These are phyloP conservation scores for Nycteola revayana DNA, from an alignment of 2,888 invertebrate species.

Conservation along the genomic window DNA sequence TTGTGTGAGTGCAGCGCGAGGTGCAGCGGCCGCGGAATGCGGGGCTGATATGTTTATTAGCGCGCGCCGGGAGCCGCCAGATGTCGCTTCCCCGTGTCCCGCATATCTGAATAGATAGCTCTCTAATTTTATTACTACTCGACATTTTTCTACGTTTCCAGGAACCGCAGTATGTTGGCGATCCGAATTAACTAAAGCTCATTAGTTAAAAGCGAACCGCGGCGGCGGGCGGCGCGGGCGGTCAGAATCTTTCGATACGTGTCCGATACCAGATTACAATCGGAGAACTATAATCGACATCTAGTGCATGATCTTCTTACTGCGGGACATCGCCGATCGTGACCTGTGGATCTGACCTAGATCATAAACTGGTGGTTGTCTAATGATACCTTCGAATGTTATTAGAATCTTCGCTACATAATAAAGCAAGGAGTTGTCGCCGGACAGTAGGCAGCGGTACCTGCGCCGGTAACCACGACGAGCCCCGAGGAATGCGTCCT, in stretches of 20 bases:
- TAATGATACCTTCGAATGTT: too few relatives aligned
- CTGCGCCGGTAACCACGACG: constrained; percentile 8
- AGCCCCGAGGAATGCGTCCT: constrained; percentile 9
- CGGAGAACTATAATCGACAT: constrained; percentile 21
- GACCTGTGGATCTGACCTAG: too few relatives aligned
- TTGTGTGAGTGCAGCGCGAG: constrained; percentile 10
- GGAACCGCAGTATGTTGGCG: constrained; percentile 25
- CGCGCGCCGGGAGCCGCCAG: constrained; percentile 44
- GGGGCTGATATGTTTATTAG: constrained; percentile 45
- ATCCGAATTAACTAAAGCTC: constrained; percentile 15
- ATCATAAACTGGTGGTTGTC: too few relatives aligned
- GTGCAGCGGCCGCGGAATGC: constrained; percentile 14
- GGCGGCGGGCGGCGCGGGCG: constrained; percentile 25
- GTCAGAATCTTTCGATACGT: constrained; percentile 28
- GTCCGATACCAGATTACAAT: constrained; percentile 29
- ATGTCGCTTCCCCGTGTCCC: constrained; percentile 53
- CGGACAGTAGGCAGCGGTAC: not conserved
- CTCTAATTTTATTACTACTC: constrained; percentile 53
- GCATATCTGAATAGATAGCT: constrained; percentile 65
- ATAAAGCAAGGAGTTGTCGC: not conserved
- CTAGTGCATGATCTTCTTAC: constrained; percentile 1
- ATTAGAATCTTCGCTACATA: too few relatives aligned
- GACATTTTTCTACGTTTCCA: constrained; percentile 37
- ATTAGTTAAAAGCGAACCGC: constrained; percentile 25
- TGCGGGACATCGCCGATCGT: too few relatives aligned